Conservation (phyloP, 2,797 vertebrate species). For the Mallotus villosus region DNA sequence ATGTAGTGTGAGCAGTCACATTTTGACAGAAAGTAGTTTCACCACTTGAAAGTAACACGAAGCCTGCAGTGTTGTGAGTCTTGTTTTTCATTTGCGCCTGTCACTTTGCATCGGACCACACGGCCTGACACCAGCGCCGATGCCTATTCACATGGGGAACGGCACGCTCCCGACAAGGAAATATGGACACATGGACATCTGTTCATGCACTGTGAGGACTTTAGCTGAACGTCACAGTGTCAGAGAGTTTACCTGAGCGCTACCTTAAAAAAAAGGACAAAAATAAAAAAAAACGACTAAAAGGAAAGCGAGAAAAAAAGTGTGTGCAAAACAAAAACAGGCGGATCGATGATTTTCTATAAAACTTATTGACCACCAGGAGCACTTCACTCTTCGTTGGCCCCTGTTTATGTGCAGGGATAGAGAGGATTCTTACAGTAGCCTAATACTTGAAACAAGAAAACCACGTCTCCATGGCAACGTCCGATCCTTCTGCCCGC, state of each 20-base stretch:
- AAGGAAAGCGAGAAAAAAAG: background rate
- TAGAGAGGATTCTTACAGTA: background rate
- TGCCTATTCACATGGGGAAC: conserved; percentile 39
- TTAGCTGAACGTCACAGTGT: no score
- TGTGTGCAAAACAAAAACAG: background rate
- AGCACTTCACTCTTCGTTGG: background rate
- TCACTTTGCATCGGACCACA: conserved; percentile 54
- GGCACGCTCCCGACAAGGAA: conserved; percentile 29
- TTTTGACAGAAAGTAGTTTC: conserved; percentile 14
- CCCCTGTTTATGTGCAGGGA: no score
- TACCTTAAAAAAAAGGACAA: background rate
- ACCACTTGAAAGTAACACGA: conserved; percentile 32
- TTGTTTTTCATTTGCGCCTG: conserved; percentile 52
- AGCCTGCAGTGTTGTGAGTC: conserved; percentile 32
- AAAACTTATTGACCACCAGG: background rate
- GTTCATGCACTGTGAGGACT: background rate
- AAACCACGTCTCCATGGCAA: conserved; percentile 8
- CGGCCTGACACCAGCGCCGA: conserved; percentile 44
- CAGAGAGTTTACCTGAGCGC: no score
- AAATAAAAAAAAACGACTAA: background rate
- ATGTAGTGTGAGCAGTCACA: background rate
- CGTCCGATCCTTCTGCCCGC: background rate
- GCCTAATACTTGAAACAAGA: background rate
- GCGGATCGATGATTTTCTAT: conserved; percentile 3
- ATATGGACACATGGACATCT: conserved; percentile 15